A percentile compares a stretch with the other conserved stretches of the same genome.
Evolutionary conservation across 2,113 vertebrate species (phyloP).

Genomic region (Pongo pygmaeus): DNA sequence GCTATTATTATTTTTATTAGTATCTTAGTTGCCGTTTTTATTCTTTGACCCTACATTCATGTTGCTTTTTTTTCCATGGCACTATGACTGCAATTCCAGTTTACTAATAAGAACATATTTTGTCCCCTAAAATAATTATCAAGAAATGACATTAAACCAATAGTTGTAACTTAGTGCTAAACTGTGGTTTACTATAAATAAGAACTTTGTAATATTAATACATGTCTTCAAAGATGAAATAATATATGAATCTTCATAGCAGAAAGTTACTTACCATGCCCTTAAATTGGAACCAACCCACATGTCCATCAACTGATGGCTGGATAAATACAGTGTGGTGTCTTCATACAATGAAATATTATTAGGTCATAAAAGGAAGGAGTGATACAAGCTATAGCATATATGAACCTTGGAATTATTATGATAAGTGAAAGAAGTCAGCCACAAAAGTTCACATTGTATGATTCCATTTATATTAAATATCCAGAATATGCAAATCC

Average conservation of each 20-base stretch:
- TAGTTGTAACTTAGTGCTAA: not conserved
- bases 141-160: not conserved
- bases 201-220: not conserved
- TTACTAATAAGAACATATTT: not conserved
- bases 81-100: not conserved
- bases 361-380: not conserved
- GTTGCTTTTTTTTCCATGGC: too few species aligned
- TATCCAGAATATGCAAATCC: not conserved
- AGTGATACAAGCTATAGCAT: too few species aligned
- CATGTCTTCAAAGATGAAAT: not conserved
- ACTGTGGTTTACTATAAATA: not conserved
- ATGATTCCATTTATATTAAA: not conserved
- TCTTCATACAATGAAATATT: not conserved
- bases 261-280: not conserved
- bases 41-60: not conserved
- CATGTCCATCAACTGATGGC: not conserved
- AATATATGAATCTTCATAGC: not conserved
- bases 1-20: not conserved
- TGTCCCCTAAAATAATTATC: not conserved
- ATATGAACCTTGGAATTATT: not conserved
- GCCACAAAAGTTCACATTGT: not conserved
- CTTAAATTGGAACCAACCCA: not conserved
- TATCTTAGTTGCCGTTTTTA: not conserved
- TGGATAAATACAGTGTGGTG: not conserved
- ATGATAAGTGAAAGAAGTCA: not conserved